phyloP scores from a whole-genome alignment of 2,888 invertebrate species.

The Iselma pallidipennis region DNA sequence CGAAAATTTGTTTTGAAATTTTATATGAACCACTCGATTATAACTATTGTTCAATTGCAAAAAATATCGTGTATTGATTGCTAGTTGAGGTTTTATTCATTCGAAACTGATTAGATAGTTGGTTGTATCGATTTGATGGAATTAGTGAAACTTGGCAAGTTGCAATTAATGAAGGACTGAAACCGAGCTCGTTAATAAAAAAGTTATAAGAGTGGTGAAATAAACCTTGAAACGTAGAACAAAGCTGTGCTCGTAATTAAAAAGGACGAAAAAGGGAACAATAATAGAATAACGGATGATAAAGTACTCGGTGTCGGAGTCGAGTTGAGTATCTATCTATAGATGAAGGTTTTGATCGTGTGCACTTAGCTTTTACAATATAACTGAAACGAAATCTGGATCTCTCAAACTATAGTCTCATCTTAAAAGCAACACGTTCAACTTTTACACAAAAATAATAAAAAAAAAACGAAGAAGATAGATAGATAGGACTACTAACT shows the following conservation, averaged over 20 bases:
- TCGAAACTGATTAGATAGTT: not conserved
- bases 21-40: not conserved
- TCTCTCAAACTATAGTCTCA: constrained; percentile 10
- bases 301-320: not conserved
- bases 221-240: constrained; percentile 11
- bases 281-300: constrained; percentile 10
- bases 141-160: constrained; percentile 13
- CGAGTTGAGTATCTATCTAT: constrained; percentile 1
- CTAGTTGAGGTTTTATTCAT: not conserved
- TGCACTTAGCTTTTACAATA: constrained; percentile 4
- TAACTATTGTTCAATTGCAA: not conserved
- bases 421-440: constrained; percentile 28
- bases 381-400: constrained; percentile 8
- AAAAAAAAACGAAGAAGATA: constrained; percentile 11
- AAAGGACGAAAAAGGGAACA: constrained; percentile 10
- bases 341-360: constrained; percentile 9
- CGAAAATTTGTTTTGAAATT: not conserved
- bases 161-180: constrained; percentile 14
- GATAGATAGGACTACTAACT: constrained; percentile 59
- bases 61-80: not conserved
- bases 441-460: constrained; percentile 27
- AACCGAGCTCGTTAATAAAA: not conserved
- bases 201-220: constrained; percentile 10
- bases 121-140: constrained; percentile 10
- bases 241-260: constrained; percentile 16